A percentile compares a stretch with the other conserved stretches of the same genome.
phyloP scores from a whole-genome alignment of 2,797 vertebrate species.

The Galago senegalensis region DNA sequence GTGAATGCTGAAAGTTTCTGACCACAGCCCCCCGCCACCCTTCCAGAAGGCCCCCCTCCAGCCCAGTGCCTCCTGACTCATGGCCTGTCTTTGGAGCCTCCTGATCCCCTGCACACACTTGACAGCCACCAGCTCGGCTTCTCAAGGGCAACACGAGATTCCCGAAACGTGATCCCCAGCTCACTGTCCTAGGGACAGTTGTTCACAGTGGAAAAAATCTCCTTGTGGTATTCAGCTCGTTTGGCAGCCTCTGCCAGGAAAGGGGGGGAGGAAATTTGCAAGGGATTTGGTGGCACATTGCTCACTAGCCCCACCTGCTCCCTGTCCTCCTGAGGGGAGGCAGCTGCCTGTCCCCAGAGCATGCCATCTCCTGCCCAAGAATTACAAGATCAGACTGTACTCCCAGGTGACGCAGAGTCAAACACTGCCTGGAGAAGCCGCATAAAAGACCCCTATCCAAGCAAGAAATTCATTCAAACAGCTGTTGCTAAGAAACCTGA shows the following conservation, averaged over 20 bases:
- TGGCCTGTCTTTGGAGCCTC: slow-evolving; percentile 50
- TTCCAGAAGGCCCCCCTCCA: background rate
- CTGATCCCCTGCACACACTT: slow-evolving; percentile 67
- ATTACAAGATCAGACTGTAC: slow-evolving; percentile 73
- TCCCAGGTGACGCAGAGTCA: slow-evolving; percentile 73
- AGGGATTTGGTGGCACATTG: slow-evolving; percentile 70
- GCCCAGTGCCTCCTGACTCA: slow-evolving; percentile 45
- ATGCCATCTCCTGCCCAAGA: slow-evolving; percentile 63
- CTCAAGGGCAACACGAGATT: slow-evolving; percentile 74
- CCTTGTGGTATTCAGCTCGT: slow-evolving; percentile 70
- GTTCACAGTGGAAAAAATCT: slow-evolving; percentile 87
- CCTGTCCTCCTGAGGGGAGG: slow-evolving; percentile 67
- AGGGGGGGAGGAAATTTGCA: slow-evolving; percentile 72
- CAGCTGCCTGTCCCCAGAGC: slow-evolving; percentile 78
- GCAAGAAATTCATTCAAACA: slow-evolving; percentile 75
- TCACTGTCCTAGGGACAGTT: slow-evolving; percentile 83
- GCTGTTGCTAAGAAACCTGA: slow-evolving; percentile 71
- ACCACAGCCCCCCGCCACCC: rapidly evolving
- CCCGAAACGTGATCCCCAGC: slow-evolving; percentile 73
- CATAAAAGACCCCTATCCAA: slow-evolving; percentile 63
- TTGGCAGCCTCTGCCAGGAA: slow-evolving; percentile 75
- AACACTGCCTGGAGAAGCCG: slow-evolving; percentile 51
- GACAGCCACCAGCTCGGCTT: slow-evolving; percentile 14
- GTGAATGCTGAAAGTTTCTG: background rate
- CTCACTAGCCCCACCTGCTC: slow-evolving; percentile 79